phyloP scores from a whole-genome alignment of 2,113 vertebrate species.

The Arothron firmamentum region DNA sequence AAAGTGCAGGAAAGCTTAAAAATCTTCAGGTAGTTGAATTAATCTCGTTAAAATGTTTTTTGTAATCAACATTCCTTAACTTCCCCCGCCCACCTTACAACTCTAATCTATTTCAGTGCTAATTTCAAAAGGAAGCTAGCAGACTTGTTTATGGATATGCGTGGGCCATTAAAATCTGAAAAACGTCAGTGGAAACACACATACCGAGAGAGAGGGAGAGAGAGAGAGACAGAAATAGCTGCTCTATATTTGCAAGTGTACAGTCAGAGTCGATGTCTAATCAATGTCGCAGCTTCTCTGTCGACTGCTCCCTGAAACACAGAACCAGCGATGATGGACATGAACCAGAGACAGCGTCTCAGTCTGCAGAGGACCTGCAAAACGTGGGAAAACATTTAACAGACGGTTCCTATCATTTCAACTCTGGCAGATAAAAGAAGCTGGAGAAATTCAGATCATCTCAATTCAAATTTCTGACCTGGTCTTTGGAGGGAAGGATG shows the following conservation, averaged over 20 bases:
- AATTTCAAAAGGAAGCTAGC: slow-evolving; percentile 11
- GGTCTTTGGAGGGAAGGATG: too few relatives aligned
- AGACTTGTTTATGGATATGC: slow-evolving; percentile 18
- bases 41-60: too few relatives aligned
- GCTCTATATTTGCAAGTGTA: slow-evolving; percentile 68
- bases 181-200: slow-evolving; percentile 44
- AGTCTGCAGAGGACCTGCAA: neutral
- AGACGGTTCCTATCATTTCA: too few relatives aligned
- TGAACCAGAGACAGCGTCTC: neutral
- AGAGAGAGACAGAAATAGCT: slow-evolving; percentile 55
- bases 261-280: slow-evolving; percentile 65
- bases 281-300: slow-evolving; percentile 54
- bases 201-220: slow-evolving; percentile 20
- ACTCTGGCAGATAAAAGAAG: too few relatives aligned
- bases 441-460: too few relatives aligned
- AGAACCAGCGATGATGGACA: slow-evolving; percentile 5
- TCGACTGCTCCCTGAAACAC: slow-evolving; percentile 33
- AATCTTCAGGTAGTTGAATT: too few relatives aligned
- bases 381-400: neutral
- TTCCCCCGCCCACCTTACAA: neutral
- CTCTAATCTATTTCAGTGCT: slow-evolving; percentile 19
- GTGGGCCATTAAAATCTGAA: slow-evolving; percentile 51
- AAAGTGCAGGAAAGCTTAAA: too few relatives aligned
- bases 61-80: too few relatives aligned
- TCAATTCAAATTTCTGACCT: too few relatives aligned